Percentiles rank a stretch among this genome's conserved stretches.
Conservation (phyloP, 2,797 vertebrate genomes). For the Podarcis lilfordi region DNA sequence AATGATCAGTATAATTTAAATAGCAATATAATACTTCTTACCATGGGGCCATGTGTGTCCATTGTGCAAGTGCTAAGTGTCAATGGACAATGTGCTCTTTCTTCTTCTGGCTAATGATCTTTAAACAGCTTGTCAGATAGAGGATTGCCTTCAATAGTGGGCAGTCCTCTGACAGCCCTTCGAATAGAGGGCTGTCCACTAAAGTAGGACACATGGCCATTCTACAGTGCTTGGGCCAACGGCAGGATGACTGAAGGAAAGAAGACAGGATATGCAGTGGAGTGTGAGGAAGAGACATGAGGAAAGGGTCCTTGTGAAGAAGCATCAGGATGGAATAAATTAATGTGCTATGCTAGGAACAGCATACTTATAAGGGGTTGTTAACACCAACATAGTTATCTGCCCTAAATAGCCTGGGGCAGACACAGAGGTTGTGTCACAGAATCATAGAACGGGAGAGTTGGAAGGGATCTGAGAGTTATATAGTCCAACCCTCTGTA, state of each 20-base stretch:
- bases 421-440: background rate
- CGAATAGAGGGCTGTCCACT: background rate
- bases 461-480: no score
- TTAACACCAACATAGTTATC: background rate
- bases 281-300: background rate
- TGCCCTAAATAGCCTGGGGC: background rate
- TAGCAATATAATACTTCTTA: background rate
- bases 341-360: background rate
- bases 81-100: background rate
- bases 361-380: background rate
- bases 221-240: background rate
- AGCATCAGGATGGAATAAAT: background rate
- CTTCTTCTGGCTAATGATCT: background rate
- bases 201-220: background rate
- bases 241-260: background rate
- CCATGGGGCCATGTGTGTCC: no score
- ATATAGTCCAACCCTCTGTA: no score
- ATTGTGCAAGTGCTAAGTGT: no score
- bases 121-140: background rate
- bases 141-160: background rate
- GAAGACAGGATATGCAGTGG: background rate
- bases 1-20: background rate
- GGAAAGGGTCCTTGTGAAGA: background rate
- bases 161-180: background rate
- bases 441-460: no score